Evolutionary conservation across 2,797 vertebrate genomes (phyloP).

Genomic region (Gorsachius magnificus): DNA sequence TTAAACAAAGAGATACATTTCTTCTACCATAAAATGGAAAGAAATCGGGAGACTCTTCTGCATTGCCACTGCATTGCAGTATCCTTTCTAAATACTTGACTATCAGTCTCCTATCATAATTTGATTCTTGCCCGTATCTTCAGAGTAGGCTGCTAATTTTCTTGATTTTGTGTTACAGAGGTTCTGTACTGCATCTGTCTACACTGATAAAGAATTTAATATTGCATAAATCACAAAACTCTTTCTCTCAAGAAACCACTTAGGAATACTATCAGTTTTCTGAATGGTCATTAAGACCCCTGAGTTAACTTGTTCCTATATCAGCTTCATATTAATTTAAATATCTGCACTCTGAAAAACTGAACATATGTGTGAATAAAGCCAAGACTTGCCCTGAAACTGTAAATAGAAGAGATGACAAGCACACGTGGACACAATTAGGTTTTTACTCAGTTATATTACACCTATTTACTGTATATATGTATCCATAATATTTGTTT

Average conservation of each 20-base stretch:
- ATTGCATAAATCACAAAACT: not conserved
- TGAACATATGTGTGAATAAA: not conserved
- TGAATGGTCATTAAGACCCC: not conserved
- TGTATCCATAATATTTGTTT: not conserved
- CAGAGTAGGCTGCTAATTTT: not conserved
- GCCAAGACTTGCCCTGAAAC: not conserved
- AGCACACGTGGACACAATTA: not conserved
- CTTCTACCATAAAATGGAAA: not conserved
- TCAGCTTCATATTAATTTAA: not conserved
- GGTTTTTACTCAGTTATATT: not conserved
- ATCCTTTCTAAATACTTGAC: not conserved
- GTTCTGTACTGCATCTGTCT: not conserved
- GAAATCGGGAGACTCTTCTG: not conserved
- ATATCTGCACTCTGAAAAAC: not conserved
- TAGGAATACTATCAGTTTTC: not conserved
- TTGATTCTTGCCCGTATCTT: not conserved
- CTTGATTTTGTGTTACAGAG: not conserved
- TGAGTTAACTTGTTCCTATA: not conserved
- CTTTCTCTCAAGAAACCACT: not conserved
- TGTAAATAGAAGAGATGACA: not conserved
- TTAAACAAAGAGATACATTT: not conserved
- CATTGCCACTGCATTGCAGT: slow-evolving; percentile 19
- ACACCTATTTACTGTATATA: not conserved
- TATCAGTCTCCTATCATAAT: not conserved
- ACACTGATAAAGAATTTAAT: not conserved